phyloP scores from a whole-genome alignment of 1,140 invertebrate genomes.

The Orchesella cincta region DNA sequence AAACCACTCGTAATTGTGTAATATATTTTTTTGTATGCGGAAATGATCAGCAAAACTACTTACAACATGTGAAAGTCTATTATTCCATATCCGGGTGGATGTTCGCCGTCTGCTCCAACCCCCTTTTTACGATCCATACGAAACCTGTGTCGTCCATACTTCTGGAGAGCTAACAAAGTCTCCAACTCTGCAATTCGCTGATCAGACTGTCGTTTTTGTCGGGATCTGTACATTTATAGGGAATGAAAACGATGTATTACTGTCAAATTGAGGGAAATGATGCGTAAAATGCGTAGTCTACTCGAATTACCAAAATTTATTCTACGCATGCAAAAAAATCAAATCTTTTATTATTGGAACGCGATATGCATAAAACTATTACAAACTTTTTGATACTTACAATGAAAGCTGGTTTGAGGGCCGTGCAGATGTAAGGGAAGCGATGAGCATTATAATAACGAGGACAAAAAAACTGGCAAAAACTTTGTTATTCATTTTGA shows the following conservation, averaged over 20 bases:
- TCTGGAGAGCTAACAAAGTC: constrained; percentile 61
- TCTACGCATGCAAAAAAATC: too few species aligned
- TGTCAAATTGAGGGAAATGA: too few species aligned
- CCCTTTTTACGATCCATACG: constrained; percentile 33
- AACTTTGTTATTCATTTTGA: too few species aligned
- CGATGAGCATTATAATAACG: too few species aligned
- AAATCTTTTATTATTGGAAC: too few species aligned
- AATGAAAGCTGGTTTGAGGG: too few species aligned
- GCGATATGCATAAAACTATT: too few species aligned
- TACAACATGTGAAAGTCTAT: constrained; percentile 50
- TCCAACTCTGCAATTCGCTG: constrained; percentile 66
- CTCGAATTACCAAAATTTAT: too few species aligned
- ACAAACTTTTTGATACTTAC: too few species aligned
- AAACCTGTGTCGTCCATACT: constrained; percentile 39
- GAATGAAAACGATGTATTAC: neutral
- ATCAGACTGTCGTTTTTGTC: constrained; percentile 65
- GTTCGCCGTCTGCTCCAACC: constrained; percentile 30
- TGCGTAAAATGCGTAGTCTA: neutral
- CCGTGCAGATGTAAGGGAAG: too few species aligned
- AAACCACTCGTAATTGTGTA: neutral
- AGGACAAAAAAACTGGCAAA: too few species aligned
- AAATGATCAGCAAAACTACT: constrained; percentile 35
- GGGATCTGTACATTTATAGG: constrained; percentile 45
- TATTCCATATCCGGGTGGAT: constrained; percentile 44
- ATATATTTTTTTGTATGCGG: neutral